Conservation (phyloP, 2,113 vertebrate species). For the Ameiurus melas region DNA sequence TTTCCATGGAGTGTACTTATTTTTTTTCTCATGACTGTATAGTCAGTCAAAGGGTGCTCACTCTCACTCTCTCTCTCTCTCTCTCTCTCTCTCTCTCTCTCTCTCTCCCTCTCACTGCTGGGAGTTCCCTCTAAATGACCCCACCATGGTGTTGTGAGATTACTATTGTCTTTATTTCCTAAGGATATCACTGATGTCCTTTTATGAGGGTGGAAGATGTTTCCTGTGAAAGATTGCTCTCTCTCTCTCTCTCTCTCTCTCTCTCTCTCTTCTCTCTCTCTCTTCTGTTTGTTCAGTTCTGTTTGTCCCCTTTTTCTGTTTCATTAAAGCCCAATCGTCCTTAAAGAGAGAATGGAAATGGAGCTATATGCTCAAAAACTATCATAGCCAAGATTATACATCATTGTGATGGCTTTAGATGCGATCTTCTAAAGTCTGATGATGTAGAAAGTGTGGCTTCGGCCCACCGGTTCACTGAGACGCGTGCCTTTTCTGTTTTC, state of each 20-base stretch:
- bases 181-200: constrained; percentile 56
- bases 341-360: neutral
- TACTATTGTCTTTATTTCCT: constrained; percentile 61
- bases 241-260: constrained; percentile 8
- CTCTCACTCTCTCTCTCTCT: neutral
- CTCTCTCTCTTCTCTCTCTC: neutral
- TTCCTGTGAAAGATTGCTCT: constrained; percentile 39
- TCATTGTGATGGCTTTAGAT: neutral
- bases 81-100: neutral
- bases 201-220: constrained; percentile 54
- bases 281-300: neutral
- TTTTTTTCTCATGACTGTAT: neutral
- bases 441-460: too few relatives aligned
- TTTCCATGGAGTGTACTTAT: too few relatives aligned
- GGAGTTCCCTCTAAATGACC: constrained; percentile 39
- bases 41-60: neutral
- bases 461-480: neutral
- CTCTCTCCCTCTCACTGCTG: neutral
- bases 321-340: neutral
- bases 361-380: neutral
- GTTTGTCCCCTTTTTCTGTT: neutral
- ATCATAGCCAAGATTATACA: neutral
- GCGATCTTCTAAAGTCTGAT: neutral
- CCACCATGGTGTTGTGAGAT: neutral
- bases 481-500: neutral